These are phyloP conservation scores for Plemyria rubiginata DNA, from an alignment of 2,888 invertebrate genomes.

Conservation along the genomic window DNA sequence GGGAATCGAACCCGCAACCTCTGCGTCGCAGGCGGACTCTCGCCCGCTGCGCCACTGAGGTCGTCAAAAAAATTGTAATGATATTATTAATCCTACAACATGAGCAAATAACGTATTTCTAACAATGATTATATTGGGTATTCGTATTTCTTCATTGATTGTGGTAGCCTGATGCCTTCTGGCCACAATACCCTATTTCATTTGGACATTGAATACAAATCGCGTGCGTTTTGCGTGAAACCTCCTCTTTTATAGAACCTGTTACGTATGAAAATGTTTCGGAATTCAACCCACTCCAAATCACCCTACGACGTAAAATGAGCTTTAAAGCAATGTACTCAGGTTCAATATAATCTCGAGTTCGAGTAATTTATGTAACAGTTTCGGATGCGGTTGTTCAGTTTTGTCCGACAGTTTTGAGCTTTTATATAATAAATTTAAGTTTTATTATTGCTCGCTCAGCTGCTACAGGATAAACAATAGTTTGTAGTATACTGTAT, in stretches of 20 bases:
- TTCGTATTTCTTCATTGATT: slow-evolving; percentile 1
- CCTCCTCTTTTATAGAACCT: slow-evolving; percentile 34
- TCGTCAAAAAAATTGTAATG: too few relatives aligned
- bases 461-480: background rate
- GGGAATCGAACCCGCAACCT: too few relatives aligned
- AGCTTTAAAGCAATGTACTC: background rate
- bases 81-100: background rate
- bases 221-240: slow-evolving; percentile 38
- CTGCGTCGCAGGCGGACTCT: too few relatives aligned
- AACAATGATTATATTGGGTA: background rate
- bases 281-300: background rate
- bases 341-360: slow-evolving; percentile 4
- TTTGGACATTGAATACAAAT: slow-evolving; percentile 35
- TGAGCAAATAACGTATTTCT: background rate
- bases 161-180: slow-evolving; percentile 14
- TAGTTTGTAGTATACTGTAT: background rate
- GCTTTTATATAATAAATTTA: slow-evolving; percentile 3
- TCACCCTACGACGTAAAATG: background rate
- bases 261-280: slow-evolving; percentile 38
- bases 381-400: background rate
- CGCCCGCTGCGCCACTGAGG: too few relatives aligned
- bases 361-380: background rate
- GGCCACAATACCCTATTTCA: slow-evolving; percentile 35
- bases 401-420: background rate
- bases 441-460: slow-evolving; percentile 5